Evolutionary conservation across 2,113 vertebrate species (phyloP).

Genomic region (Myanophis thanlyinensis): DNA sequence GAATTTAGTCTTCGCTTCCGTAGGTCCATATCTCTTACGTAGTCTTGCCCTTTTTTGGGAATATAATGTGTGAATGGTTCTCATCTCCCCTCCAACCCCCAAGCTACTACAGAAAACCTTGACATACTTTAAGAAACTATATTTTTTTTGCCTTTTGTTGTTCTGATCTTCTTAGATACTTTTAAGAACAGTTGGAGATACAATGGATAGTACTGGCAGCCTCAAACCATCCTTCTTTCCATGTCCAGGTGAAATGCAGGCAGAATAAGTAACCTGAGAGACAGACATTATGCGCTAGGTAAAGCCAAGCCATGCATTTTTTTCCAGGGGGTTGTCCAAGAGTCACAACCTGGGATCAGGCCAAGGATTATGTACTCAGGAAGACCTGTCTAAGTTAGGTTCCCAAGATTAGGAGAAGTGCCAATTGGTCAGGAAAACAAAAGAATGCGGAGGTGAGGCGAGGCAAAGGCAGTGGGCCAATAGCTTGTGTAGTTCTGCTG

Average conservation of each 20-base stretch:
- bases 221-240: background rate
- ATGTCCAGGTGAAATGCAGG: background rate
- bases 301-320: background rate
- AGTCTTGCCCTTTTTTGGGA: background rate
- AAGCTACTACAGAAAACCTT: background rate
- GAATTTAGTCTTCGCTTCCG: background rate
- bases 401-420: background rate
- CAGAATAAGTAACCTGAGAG: background rate
- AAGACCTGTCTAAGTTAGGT: background rate
- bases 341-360: background rate
- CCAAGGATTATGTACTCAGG: background rate
- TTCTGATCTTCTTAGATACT: background rate
- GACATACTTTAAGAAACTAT: background rate
- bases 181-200: background rate
- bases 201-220: background rate
- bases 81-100: background rate
- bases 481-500: background rate
- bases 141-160: background rate
- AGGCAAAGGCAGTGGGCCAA: slow-evolving; percentile 1
- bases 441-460: background rate
- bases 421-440: background rate
- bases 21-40: background rate
- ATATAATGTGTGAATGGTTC: background rate
- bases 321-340: background rate
- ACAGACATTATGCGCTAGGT: background rate